Percentiles rank a stretch among this genome's conserved stretches.
Conservation (phyloP, 2,113 vertebrate genomes). For the Lophius piscatorius region DNA sequence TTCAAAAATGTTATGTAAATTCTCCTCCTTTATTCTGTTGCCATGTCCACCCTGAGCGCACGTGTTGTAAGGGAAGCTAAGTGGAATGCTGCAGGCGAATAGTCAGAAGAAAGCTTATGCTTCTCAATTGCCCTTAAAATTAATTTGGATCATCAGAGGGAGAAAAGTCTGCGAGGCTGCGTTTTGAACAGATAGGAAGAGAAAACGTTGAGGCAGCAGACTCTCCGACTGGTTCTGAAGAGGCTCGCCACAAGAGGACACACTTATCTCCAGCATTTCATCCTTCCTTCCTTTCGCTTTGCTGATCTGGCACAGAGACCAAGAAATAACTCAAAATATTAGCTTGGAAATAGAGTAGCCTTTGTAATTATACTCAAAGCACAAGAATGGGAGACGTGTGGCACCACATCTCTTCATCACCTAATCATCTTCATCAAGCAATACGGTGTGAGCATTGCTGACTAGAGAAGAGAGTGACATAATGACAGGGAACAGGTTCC, state of each 20-base stretch:
- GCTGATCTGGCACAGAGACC: conserved; percentile 8
- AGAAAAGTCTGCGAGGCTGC: background rate
- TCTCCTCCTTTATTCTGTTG: conserved; percentile 17
- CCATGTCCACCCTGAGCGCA: background rate
- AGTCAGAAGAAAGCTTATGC: conserved; percentile 11
- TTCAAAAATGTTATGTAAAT: conserved; percentile 4
- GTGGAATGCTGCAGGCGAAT: conserved; percentile 10
- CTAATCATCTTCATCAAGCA: background rate
- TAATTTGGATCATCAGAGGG: conserved; percentile 20
- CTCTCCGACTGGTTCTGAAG: background rate
- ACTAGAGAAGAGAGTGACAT: too few relatives aligned
- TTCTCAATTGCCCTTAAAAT: conserved; percentile 23
- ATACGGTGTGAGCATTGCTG: too few relatives aligned
- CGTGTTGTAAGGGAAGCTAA: background rate
- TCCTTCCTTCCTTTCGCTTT: conserved; percentile 21
- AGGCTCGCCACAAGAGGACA: conserved; percentile 12
- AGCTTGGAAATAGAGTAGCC: background rate
- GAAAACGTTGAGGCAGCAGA: conserved; percentile 9
- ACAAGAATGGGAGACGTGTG: background rate
- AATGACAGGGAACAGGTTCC: too few relatives aligned
- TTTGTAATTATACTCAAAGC: conserved; percentile 11
- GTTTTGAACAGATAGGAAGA: conserved; percentile 15
- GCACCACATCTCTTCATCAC: background rate
- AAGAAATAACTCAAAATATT: background rate
- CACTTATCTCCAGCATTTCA: background rate